Conservation (phyloP, 2,888 invertebrate genomes). For the Xestia sexstrigata region DNA sequence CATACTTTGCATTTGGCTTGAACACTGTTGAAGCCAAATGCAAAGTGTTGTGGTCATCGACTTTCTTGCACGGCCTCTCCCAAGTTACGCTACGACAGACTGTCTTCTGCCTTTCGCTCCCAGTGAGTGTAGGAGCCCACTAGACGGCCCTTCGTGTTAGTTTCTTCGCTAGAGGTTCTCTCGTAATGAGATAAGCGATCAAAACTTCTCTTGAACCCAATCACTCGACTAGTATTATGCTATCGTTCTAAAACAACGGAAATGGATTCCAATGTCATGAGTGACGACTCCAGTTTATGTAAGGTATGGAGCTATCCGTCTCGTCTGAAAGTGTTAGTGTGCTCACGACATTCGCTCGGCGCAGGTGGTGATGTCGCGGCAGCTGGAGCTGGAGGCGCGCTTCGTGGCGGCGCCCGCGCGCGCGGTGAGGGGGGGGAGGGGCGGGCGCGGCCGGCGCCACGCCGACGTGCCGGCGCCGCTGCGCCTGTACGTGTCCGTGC, state of each 20-base stretch:
- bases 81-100: neutral
- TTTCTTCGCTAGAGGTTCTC: neutral
- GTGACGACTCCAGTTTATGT: neutral
- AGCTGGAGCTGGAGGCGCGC: slow-evolving; percentile 85
- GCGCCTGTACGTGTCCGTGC: slow-evolving; percentile 83
- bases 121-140: neutral
- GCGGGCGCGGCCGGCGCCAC: slow-evolving; percentile 66
- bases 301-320: neutral
- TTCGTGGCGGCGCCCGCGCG: slow-evolving; percentile 76
- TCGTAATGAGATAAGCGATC: neutral
- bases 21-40: neutral
- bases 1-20: too few relatives aligned
- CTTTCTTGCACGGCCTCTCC: neutral
- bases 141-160: neutral
- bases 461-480: slow-evolving; percentile 79
- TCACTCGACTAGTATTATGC: neutral
- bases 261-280: neutral
- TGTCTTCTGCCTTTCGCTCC: neutral
- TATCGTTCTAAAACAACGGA: neutral
- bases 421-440: neutral
- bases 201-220: neutral
- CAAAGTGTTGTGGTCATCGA: neutral
- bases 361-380: slow-evolving; percentile 72
- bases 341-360: neutral
- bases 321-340: too few relatives aligned